Evolutionary conservation across 2,888 invertebrate species (phyloP), one percentile per base, ranked within the genome.

Genomic region (Thymelicus acteon): DNA sequence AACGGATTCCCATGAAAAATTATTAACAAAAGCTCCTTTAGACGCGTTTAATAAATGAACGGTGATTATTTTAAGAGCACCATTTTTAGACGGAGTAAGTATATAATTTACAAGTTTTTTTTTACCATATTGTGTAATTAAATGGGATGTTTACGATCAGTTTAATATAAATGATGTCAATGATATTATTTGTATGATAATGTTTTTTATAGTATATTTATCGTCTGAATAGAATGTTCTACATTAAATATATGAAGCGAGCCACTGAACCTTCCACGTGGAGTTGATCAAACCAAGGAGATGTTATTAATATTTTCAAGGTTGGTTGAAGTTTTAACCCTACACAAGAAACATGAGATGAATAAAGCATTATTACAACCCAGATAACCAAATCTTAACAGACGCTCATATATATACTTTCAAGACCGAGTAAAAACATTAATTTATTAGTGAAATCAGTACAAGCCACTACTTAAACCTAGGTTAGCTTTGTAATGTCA

Each of bases 11-110:
- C 57, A 57, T 57, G 57, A 37, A 57, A 37, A 57, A 37, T 57
- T 57, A 57, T 57, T 57, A 57, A 57, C 31, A 57, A 57, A 57
- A 57, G 19, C 57, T 57, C 57, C 57, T 57, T 57, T 57, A 37
- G 13, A 57, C 37, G 37, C 37, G 0, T 37, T 57, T 57, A 57
- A 57, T 57, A 57, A 57, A 57, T 57, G 57, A 57, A 57, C 31
- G 31, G 13, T 13, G 19, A 57, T 57, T 57, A 57, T 37, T n/a
- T n/a, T 57, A 57, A n/a, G 24, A 8, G 7, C 5, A 6, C 57
- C 37, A 57, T 37, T 13, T 37, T 57, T 57, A 6, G 37, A 15
- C 12, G 10, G 37, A 58, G 58, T n/a, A 60, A 60, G 60, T 60
- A 60, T 60, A 15, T 40, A 60, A 60, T 60, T 60, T 60, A 60